phyloP scores from a whole-genome alignment of 2,888 invertebrate genomes.

The Tortricodes alternella region DNA sequence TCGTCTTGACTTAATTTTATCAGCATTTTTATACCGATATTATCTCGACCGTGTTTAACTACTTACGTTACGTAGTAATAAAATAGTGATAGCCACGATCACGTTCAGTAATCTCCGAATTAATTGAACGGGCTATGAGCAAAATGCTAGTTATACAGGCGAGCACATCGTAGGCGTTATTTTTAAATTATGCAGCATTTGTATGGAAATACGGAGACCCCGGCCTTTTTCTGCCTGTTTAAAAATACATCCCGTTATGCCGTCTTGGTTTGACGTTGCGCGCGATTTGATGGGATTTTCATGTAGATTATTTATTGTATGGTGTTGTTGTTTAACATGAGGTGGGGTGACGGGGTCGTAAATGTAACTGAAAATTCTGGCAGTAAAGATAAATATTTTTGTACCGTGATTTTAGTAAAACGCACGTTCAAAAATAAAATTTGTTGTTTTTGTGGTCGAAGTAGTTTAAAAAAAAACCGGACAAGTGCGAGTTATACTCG shows the following conservation, averaged over 20 bases:
- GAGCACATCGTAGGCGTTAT: slow-evolving; percentile 51
- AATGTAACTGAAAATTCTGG: not conserved
- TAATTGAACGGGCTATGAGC: slow-evolving; percentile 31
- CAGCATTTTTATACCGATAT: no score
- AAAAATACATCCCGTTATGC: slow-evolving; percentile 74
- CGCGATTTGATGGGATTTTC: slow-evolving; percentile 77
- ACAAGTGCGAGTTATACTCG: no score
- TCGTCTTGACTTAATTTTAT: no score
- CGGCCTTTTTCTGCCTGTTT: slow-evolving; percentile 56
- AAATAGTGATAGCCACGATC: not conserved
- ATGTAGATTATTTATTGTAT: slow-evolving; percentile 61
- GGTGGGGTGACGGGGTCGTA: slow-evolving; percentile 2
- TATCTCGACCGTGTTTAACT: no score
- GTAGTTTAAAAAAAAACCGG: no score
- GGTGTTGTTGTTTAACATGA: slow-evolving; percentile 13
- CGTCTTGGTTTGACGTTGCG: slow-evolving; percentile 68
- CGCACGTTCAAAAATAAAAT: no score
- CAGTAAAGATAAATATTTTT: no score
- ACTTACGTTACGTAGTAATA: not conserved
- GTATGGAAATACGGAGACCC: slow-evolving; percentile 75
- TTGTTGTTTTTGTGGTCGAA: no score
- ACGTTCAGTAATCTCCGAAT: slow-evolving; percentile 6
- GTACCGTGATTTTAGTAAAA: no score
- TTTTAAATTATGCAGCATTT: slow-evolving; percentile 81
- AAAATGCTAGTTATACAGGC: slow-evolving; percentile 65